Conservation (phyloP, 2,113 vertebrate species). For the Poeciliopsis retropinna region DNA sequence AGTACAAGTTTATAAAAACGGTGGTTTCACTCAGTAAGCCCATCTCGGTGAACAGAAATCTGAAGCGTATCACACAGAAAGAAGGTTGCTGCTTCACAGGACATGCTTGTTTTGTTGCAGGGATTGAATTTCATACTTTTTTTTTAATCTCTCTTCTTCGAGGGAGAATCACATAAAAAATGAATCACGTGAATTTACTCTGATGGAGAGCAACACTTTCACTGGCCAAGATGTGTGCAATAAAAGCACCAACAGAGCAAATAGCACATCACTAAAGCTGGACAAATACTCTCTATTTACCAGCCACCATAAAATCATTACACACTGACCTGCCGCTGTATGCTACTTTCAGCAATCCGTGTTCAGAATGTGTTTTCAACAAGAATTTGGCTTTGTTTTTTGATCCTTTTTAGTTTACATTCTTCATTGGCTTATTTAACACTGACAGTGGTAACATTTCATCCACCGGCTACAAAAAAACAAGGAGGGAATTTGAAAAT, state of each 20-base stretch:
- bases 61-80: slow-evolving; percentile 42
- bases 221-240: slow-evolving; percentile 22
- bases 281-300: slow-evolving; percentile 39
- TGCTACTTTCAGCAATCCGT: too few relatives aligned
- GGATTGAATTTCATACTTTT: slow-evolving; percentile 51
- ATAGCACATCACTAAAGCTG: neutral
- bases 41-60: slow-evolving; percentile 32
- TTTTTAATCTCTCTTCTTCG: slow-evolving; percentile 12
- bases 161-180: slow-evolving; percentile 25
- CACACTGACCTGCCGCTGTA: slow-evolving; percentile 34
- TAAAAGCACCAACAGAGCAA: slow-evolving; percentile 16
- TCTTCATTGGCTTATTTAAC: slow-evolving; percentile 42
- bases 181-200: slow-evolving; percentile 27
- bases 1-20: slow-evolving; percentile 6
- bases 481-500: slow-evolving; percentile 30
- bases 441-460: slow-evolving; percentile 37
- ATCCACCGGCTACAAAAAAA: slow-evolving; percentile 21
- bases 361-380: neutral
- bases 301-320: slow-evolving; percentile 6
- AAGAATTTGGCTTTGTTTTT: slow-evolving; percentile 19
- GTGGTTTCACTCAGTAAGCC: slow-evolving; percentile 9
- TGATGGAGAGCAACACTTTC: slow-evolving; percentile 15
- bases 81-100: slow-evolving; percentile 34
- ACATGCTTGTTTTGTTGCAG: slow-evolving; percentile 44
- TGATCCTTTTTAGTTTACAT: slow-evolving; percentile 40